phyloP scores from a whole-genome alignment of 1,140 invertebrate species.

The Papilio helenus region DNA sequence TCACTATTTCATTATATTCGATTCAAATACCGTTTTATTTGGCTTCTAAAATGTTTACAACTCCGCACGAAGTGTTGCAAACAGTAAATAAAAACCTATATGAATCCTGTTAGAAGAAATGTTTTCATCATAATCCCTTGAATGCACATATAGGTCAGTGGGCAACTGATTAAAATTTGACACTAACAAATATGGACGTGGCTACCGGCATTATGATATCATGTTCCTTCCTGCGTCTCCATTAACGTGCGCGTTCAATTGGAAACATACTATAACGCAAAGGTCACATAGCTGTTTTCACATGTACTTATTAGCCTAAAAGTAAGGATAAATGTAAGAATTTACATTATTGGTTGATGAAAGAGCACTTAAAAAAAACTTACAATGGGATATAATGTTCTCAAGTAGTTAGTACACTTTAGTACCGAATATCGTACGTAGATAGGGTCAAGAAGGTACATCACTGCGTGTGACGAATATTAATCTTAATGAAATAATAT shows the following conservation, averaged over 20 bases:
- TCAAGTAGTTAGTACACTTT: not conserved
- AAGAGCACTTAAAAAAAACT: too few species aligned
- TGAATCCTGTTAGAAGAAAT: too few species aligned
- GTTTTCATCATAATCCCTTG: not conserved
- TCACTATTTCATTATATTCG: not conserved
- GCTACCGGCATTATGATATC: slow-evolving; percentile 16
- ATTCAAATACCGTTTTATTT: too few species aligned
- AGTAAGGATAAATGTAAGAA: too few species aligned
- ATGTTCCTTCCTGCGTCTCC: not conserved
- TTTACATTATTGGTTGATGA: too few species aligned
- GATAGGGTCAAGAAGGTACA: not conserved
- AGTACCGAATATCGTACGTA: not conserved
- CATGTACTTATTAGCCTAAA: not conserved
- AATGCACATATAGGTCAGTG: not conserved
- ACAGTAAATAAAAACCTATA: too few species aligned
- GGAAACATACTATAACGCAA: not conserved
- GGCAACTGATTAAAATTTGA: slow-evolving; percentile 1
- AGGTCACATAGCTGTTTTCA: not conserved
- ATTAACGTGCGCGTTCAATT: slow-evolving; percentile 3
- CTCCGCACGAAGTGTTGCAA: not conserved
- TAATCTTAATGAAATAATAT: slow-evolving; percentile 18
- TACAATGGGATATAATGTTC: too few species aligned
- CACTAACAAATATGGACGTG: not conserved
- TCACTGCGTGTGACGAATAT: not conserved
- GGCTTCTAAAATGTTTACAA: too few species aligned